Percentiles rank a stretch among this genome's conserved stretches.
These are phyloP conservation scores for Sinocyclocheilus grahami DNA, from an alignment of 2,113 vertebrate species.

Conservation along the genomic window DNA sequence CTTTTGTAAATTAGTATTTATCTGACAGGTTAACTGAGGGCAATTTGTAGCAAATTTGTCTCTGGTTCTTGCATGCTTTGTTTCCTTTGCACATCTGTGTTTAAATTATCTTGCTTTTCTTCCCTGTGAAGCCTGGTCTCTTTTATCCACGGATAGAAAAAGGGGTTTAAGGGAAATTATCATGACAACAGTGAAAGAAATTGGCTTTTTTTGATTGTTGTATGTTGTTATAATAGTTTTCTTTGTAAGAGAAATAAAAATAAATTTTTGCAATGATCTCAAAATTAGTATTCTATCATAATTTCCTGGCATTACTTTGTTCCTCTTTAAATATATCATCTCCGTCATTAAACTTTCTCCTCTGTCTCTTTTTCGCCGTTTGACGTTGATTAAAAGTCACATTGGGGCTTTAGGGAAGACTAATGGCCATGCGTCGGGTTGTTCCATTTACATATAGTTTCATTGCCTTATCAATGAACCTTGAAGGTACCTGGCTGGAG, in stretches of 20 bases:
- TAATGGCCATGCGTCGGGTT: constrained; percentile 22
- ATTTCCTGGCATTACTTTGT: constrained; percentile 25
- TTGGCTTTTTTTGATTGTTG: constrained; percentile 75
- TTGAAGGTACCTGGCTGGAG: constrained; percentile 25
- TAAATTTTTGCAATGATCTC: constrained; percentile 60
- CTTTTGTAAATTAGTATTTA: constrained; percentile 45
- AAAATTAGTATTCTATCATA: constrained; percentile 24
- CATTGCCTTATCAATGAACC: constrained; percentile 49
- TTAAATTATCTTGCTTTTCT: constrained; percentile 62
- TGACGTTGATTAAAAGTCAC: constrained; percentile 7
- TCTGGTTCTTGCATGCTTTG: constrained; percentile 54
- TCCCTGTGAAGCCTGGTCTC: constrained; percentile 47
- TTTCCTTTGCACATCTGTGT: constrained; percentile 57
- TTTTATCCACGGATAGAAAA: constrained; percentile 49
- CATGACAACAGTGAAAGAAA: constrained; percentile 80
- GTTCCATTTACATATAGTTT: constrained; percentile 45
- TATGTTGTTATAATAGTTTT: constrained; percentile 76
- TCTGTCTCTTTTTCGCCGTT: background rate
- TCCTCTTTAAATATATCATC: constrained; percentile 35
- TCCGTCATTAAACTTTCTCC: constrained; percentile 18
- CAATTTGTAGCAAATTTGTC: constrained; percentile 41
- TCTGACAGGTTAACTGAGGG: constrained; percentile 35
- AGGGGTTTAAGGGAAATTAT: constrained; percentile 57
- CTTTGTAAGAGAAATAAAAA: constrained; percentile 76
- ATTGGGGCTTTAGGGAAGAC: constrained; percentile 27